Percentiles rank a stretch among this genome's conserved stretches.
Evolutionary conservation across 2,888 invertebrate genomes (phyloP).

Genomic region (Danaus chrysippus): DNA sequence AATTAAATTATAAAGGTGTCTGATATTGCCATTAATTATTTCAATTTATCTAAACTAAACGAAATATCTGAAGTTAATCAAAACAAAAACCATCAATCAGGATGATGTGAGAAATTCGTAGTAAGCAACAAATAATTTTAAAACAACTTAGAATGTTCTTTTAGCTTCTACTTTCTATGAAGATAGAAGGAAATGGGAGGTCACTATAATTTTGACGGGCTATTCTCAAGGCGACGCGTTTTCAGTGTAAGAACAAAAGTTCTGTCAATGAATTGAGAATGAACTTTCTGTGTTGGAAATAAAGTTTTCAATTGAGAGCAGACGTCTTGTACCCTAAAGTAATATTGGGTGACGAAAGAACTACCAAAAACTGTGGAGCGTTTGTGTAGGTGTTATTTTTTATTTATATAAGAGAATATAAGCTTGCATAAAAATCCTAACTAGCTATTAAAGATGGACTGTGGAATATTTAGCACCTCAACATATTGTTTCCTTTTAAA

Average conservation of each 20-base stretch:
- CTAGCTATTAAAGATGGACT: no score
- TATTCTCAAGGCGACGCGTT: slow-evolving; percentile 54
- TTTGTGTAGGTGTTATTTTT: slow-evolving; percentile 14
- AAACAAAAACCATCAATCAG: no score
- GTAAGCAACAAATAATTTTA: slow-evolving; percentile 39
- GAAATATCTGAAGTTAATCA: no score
- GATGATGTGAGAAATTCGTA: no score
- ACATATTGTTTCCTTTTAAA: no score
- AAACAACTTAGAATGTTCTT: slow-evolving; percentile 27
- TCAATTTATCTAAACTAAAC: no score
- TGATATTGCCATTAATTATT: no score
- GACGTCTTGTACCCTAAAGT: slow-evolving; percentile 46
- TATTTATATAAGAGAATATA: no score
- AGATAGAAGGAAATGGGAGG: slow-evolving; percentile 39
- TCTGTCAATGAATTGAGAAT: slow-evolving; percentile 35
- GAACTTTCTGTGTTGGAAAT: slow-evolving; percentile 40
- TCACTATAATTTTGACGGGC: slow-evolving; percentile 57
- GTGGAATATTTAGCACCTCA: no score
- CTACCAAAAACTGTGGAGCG: slow-evolving; percentile 42
- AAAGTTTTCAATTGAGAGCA: slow-evolving; percentile 44
- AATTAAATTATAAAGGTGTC: no score
- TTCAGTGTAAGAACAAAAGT: slow-evolving; percentile 63
- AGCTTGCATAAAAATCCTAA: no score
- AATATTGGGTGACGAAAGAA: slow-evolving; percentile 56
- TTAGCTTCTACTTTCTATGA: slow-evolving; percentile 36